Evolutionary conservation across 1,140 invertebrate genomes (phyloP), one percentile per base, ranked within the genome.

Genomic region (Conopomorpha cramerella): DNA sequence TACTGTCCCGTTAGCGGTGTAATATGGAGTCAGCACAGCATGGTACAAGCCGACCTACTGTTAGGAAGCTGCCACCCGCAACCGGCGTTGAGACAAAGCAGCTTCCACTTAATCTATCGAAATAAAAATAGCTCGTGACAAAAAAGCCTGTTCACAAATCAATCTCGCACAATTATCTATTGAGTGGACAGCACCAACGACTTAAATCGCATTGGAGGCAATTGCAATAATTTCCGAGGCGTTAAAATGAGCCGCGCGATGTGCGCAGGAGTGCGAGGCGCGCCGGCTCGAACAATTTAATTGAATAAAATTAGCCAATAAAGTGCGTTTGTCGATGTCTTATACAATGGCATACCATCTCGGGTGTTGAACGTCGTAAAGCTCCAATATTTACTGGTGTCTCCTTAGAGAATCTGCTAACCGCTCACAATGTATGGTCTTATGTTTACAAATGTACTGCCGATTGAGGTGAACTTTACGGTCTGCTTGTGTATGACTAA

Each of bases 251-350:
- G 41, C 16, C 36, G 45, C 49, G 43, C 45, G 34, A 38, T 18
- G 13, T 14, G n/a, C n/a, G 12, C 55, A 59, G 43, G 45, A 49
- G 41, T 41, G 54, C 53, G 51, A 50, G 44, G 46, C 39, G 49
- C 15, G 30, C 30, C 53, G 54, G 49, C 56, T 36, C 48, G 57
- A 71, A 71, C 66, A 70, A 63, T 71, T 68, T 74, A 74, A 74
- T 74, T 74, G 70, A 68, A 74, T 65, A 65, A 71, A 74, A 74
- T 71, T 73, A 73, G 66, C 62, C 66, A 63, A 73, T 73, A 73
- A 73, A 73, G 42, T 65, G 51, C 36, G 46, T 42, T 40, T 46
- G 58, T 62, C 64, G 61, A 72, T 50, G 52, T 34, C 39, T 47
- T 54, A 49, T 47, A 73, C 68, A 73, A 73, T 68, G 62, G 65